Evolutionary conservation across 2,797 vertebrate genomes (phyloP), one percentile per base, ranked within the genome.

Genomic region (Poecilia picta): DNA sequence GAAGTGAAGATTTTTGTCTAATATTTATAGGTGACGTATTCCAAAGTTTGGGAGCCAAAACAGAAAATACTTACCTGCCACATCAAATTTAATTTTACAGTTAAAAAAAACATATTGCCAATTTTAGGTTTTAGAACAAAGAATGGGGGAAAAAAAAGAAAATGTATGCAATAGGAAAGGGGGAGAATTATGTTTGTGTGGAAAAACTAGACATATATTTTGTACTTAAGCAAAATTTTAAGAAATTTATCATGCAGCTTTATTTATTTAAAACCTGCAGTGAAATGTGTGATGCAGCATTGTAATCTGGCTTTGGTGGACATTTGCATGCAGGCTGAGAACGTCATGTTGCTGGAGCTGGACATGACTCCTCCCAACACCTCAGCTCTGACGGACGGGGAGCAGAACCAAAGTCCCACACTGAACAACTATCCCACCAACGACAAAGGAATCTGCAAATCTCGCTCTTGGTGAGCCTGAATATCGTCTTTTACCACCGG

Each of bases 321-420:
- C 46, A n/a, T 41, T 25, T 70, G n/a, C 28, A n/a, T 74, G 10
- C 41, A 99, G 98, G 98, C 97, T 59, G 98, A 99, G 90, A 99
- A 99, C 93, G 97, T 98, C 88, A 96, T 98, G 96, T 96, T 98
- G 85, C 87, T 99, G 93, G 98, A 99, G 92, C 89, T 99, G 86
- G 98, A 99, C 86, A 93, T 97, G 89, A 97, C 96, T 80, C 97
- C 97, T 36, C 97, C 97, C 0, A 96, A 96, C 64, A 90, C 96
- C 31, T 95, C 96, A 36, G 95, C 97, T 59, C 94, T 97, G 53
- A 49, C 86, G 0, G 96, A 97, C 59, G 93, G 91, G 31, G 96
- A 97, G 76, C 85, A 89, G 0, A 95, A 96, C 94, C 88, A 95
- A 88, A 96, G 96, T 49, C 92, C 93, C 88, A 95, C 90, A 25